Percentiles rank a stretch among this genome's conserved stretches.
phyloP scores from a whole-genome alignment of 2,113 vertebrate species.

The Pterocles burchelli region DNA sequence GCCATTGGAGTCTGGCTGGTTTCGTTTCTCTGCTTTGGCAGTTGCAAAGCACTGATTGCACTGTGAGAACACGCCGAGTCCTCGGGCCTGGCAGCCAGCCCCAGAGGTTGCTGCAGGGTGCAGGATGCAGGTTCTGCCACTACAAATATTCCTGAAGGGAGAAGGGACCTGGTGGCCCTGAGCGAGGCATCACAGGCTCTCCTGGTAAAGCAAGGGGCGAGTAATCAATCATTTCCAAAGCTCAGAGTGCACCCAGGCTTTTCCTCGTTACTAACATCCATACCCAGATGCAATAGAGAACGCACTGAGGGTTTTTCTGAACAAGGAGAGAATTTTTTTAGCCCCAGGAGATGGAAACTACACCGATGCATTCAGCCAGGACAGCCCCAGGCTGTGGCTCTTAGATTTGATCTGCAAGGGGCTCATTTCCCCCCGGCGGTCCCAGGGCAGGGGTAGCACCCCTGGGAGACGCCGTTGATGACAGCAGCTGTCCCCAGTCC shows the following conservation, averaged over 20 bases:
- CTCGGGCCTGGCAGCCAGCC: not conserved
- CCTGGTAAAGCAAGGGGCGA: not conserved
- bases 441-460: not conserved
- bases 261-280: not conserved
- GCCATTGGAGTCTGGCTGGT: constrained; percentile 5
- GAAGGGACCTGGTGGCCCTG: not conserved
- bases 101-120: not conserved
- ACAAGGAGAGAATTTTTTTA: not conserved
- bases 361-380: not conserved
- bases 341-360: not conserved
- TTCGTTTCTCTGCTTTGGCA: constrained; percentile 23
- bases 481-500: not conserved
- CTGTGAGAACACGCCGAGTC: not conserved
- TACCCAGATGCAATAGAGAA: not conserved
- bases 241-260: not conserved
- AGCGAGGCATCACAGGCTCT: not conserved
- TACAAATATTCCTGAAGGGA: not conserved
- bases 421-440: accelerated
- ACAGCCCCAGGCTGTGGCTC: not conserved
- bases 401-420: not conserved
- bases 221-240: not conserved
- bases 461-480: not conserved
- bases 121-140: not conserved
- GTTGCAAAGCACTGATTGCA: constrained; percentile 41
- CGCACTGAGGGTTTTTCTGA: not conserved